Evolutionary conservation across 1,140 invertebrate species (phyloP), one percentile per base, ranked within the genome.

Genomic region (Aradophagus sp.): DNA sequence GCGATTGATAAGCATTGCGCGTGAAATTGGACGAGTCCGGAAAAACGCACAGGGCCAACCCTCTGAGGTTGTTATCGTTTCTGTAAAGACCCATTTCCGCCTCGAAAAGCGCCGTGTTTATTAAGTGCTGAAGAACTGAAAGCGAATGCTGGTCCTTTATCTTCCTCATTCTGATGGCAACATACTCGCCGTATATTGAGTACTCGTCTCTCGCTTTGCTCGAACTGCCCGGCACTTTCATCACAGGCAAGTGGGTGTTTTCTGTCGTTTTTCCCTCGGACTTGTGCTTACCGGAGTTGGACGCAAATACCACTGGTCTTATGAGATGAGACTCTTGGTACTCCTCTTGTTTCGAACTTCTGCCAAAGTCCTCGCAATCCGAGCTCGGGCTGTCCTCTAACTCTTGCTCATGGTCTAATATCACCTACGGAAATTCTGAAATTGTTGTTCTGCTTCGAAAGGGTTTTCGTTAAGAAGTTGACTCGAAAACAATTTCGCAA

Each of bases 41-140:
- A 10, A 70, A 20, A 13, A 70, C 34, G 45, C 52, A 70, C n/a
- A 63, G 38, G 0, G 67, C 58, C 16, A 70, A 13, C 3, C 67
- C 67, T 5, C 59, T 52, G 1, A 56, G 69, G 16, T 66, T 56
- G 31, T 39, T 61, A 7, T 66, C 69, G 50, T 39, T 61, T 8
- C 62, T 23, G 50, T 72, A 72, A 16, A 72, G 52, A 19, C 69
- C 69, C 69, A 66, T 72, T 14, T 72, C 69, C 20, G 69, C 69
- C 13, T 72, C 69, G 34, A 72, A 72, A 1, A 72, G 61, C 1
- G 69, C 69, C 23, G 69, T 72, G 36, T 72, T 72, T 56, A 72
- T 72, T 23, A 72, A 45, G 48, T 72, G 61, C 10, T 72, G 69
- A 13, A 72, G 69, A 34, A 72, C 69, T n/a, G 62, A 61, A 0